Evolutionary conservation across 1,140 invertebrate species (phyloP), one percentile per base, ranked within the genome.

Genomic region (Zaprionus davidi): DNA sequence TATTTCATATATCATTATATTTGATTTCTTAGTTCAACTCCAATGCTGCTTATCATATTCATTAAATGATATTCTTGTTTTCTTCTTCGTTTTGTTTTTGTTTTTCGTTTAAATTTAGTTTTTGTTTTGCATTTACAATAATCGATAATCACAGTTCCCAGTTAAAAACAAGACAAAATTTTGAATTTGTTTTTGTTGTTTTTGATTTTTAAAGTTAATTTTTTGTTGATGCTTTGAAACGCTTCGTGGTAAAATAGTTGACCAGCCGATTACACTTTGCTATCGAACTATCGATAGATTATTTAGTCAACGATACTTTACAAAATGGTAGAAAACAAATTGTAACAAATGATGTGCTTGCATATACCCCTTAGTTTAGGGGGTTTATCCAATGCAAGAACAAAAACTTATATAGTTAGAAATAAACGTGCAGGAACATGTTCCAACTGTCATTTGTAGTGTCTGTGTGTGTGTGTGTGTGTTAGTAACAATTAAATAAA

Each of bases 81-180:
- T 12, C 15, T 46, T 77, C 34, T 31, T 34, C 36, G 46, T 31
- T 71, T 26, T 41, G 6, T 41, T 51, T 53, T 38, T 34, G 2
- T 11, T 17, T 69, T 62, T 70, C 58, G 44, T 74, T 67, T 67
- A 82, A 64, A 49, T 58, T 75, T 58, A 70, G 67, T 53, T 59
- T 34, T 67, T 69, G 11, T 76, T 68, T 60, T 46, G 41, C 41
- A 22, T 80, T 71, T 71, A 24, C 41, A 76, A 76, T 85, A 78
- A 82, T 82, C 57, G 68, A 86, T 90, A 90, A 90, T 90, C 85
- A 90, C 85, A 90, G 85, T 90, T 85, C 79, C 85, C 76, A 90
- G 90, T 88, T 63, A 84, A 88, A 88, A 81, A 76, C 71, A 87
- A 84, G 73, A 84, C 51, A 63, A 76, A 88, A 86, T 90, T 90